Conservation (phyloP, 2,113 vertebrate genomes). For the Micronycteris hirsuta region DNA sequence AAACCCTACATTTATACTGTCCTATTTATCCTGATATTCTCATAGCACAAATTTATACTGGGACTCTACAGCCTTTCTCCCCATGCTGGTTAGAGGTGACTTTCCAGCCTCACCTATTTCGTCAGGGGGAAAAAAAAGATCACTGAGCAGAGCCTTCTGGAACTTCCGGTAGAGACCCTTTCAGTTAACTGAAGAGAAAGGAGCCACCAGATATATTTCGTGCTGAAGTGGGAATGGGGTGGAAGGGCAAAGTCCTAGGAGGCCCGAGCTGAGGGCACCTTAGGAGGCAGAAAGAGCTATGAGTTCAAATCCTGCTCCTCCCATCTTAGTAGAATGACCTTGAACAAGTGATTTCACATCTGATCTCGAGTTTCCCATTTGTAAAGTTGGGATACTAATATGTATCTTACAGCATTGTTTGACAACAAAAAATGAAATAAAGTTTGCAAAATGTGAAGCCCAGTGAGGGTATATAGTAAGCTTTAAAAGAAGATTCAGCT, state of each 20-base stretch:
- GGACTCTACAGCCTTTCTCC: neutral
- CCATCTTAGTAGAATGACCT: neutral
- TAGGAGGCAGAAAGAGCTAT: neutral
- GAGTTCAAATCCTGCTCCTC: neutral
- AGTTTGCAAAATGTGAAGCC: neutral
- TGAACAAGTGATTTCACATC: neutral
- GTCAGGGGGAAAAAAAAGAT: neutral
- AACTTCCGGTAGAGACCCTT: neutral
- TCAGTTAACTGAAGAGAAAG: neutral
- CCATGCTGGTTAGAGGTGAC: neutral
- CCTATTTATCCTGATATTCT: neutral
- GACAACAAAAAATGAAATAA: neutral
- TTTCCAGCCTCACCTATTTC: neutral
- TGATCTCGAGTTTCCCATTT: neutral
- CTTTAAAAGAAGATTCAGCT: neutral
- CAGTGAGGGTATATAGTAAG: neutral
- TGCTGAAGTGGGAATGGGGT: neutral
- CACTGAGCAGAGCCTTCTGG: neutral
- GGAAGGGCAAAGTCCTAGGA: neutral
- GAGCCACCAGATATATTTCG: fast-evolving
- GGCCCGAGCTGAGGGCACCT: neutral
- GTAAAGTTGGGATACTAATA: neutral
- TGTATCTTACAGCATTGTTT: neutral
- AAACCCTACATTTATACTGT: neutral
- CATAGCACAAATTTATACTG: neutral